These are phyloP conservation scores for Epirrita christyi DNA, from an alignment of 2,888 invertebrate genomes.

Conservation along the genomic window DNA sequence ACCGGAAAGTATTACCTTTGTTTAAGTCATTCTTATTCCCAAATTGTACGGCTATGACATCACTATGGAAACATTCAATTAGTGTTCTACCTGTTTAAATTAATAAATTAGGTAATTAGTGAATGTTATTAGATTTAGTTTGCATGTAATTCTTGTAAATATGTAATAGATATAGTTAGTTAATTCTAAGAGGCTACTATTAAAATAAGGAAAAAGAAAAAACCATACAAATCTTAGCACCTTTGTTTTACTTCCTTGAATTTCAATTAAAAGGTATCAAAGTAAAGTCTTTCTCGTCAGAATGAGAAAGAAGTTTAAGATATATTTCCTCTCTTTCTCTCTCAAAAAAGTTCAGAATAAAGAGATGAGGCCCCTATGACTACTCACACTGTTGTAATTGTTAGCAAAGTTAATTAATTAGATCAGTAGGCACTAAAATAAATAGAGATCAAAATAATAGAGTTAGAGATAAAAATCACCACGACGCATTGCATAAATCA, in stretches of 20 bases:
- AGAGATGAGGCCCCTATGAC: too few relatives aligned
- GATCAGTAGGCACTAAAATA: too few relatives aligned
- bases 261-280: too few relatives aligned
- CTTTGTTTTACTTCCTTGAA: slow-evolving; percentile 52
- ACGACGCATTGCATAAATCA: slow-evolving; percentile 11
- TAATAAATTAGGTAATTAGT: slow-evolving; percentile 40
- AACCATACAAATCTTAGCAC: slow-evolving; percentile 44
- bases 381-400: too few relatives aligned
- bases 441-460: too few relatives aligned
- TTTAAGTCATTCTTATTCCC: slow-evolving; percentile 60
- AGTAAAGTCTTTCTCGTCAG: too few relatives aligned
- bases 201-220: slow-evolving; percentile 55
- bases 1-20: slow-evolving; percentile 82
- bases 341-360: too few relatives aligned
- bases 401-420: too few relatives aligned
- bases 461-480: slow-evolving; percentile 8
- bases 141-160: slow-evolving; percentile 67
- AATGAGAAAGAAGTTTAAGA: too few relatives aligned
- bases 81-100: slow-evolving; percentile 33
- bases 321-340: too few relatives aligned
- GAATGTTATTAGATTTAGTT: slow-evolving; percentile 34
- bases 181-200: slow-evolving; percentile 71
- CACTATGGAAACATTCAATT: slow-evolving; percentile 55
- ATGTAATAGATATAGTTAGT: slow-evolving; percentile 49
- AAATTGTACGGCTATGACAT: slow-evolving; percentile 73